Conservation (phyloP, 2,797 vertebrate species). For the Corythornis leucogaster region DNA sequence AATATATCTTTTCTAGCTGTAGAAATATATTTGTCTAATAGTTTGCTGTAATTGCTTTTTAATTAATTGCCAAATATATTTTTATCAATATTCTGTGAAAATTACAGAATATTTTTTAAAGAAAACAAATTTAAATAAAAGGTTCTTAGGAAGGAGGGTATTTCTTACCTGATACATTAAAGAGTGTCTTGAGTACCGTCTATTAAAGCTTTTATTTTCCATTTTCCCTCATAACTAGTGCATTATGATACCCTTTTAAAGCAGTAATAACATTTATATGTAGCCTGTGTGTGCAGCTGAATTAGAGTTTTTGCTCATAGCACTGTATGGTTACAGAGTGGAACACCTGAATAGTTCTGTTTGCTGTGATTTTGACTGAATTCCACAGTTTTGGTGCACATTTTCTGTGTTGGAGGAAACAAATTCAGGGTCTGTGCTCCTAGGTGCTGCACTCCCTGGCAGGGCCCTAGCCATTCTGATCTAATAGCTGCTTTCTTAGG, state of each 20-base stretch:
- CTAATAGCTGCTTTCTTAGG: background rate
- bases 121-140: background rate
- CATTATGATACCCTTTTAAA: background rate
- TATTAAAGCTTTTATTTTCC: background rate
- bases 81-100: background rate
- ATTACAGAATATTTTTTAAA: background rate
- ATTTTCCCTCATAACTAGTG: background rate
- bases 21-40: background rate
- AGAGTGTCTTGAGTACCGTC: background rate
- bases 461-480: background rate
- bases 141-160: background rate
- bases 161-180: fast-evolving
- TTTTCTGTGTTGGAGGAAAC: background rate
- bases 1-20: background rate
- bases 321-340: background rate
- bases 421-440: background rate
- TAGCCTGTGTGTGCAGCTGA: background rate
- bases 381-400: background rate
- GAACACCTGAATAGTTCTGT: background rate
- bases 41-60: background rate
- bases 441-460: fast-evolving
- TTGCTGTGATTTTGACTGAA: background rate
- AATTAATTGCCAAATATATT: background rate
- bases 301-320: background rate
- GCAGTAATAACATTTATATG: background rate